Percentiles rank a stretch among this genome's conserved stretches.
These are phyloP conservation scores for Geopemphigus sp. DNA, from an alignment of 1,140 invertebrate genomes.

Conservation along the genomic window DNA sequence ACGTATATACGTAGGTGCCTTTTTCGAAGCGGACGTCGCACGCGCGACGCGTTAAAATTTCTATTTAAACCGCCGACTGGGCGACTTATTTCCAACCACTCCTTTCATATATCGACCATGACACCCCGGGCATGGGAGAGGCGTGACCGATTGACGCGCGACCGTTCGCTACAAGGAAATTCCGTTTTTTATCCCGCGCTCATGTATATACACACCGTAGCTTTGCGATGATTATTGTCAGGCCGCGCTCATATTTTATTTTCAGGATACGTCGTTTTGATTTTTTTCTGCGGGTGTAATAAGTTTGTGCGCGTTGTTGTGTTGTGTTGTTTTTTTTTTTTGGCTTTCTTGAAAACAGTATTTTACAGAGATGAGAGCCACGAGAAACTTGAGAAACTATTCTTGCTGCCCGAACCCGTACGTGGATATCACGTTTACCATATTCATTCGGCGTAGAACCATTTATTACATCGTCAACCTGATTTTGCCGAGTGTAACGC, in stretches of 20 bases:
- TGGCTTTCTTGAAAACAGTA: slow-evolving; percentile 40
- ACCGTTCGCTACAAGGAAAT: not conserved
- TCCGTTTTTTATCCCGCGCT: not conserved
- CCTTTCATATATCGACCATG: no score
- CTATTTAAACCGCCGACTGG: not conserved
- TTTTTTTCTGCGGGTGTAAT: no score
- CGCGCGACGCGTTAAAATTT: not conserved
- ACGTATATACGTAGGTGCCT: not conserved
- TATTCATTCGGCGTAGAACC: slow-evolving; percentile 65
- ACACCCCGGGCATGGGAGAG: no score
- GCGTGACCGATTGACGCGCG: not conserved
- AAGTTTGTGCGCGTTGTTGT: no score
- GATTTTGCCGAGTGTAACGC: slow-evolving; percentile 69
- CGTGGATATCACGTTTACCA: slow-evolving; percentile 67
- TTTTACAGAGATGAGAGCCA: slow-evolving; percentile 58
- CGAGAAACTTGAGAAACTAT: slow-evolving; percentile 58
- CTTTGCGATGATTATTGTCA: no score
- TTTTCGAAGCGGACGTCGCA: no score
- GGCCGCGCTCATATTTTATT: no score
- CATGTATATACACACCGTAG: no score
- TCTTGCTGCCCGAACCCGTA: slow-evolving; percentile 63
- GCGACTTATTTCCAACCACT: not conserved
- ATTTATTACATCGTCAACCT: slow-evolving; percentile 72
- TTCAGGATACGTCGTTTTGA: no score
- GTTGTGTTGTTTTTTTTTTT: not conserved